Evolutionary conservation across 1,140 invertebrate genomes (phyloP).

Genomic region (Gryllus bimaculatus): DNA sequence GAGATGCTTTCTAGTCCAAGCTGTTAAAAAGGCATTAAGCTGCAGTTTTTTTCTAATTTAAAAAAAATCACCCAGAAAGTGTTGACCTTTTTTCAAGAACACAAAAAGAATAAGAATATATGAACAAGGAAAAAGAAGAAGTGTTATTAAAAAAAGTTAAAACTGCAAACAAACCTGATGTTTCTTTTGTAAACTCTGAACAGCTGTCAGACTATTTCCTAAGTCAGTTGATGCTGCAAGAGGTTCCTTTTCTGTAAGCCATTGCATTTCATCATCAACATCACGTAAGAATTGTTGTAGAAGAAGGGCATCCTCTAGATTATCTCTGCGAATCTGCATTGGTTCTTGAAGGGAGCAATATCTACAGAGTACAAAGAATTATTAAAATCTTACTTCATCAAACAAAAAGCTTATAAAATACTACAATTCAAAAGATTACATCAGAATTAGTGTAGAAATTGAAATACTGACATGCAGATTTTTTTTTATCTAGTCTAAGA

Average conservation of each 20-base stretch:
- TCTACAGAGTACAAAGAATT: constrained; percentile 31
- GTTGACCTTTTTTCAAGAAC: too few relatives aligned
- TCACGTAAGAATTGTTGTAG: constrained; percentile 78
- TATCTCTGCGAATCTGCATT: constrained; percentile 78
- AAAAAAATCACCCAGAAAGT: too few relatives aligned
- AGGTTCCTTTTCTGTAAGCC: constrained; percentile 77
- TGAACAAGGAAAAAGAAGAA: too few relatives aligned
- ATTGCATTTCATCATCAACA: constrained; percentile 76
- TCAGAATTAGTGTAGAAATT: neutral
- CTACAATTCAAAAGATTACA: neutral
- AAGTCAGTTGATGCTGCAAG: constrained; percentile 69
- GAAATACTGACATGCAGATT: neutral
- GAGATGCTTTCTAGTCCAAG: too few relatives aligned
- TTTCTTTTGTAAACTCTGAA: constrained; percentile 94
- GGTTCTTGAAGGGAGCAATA: constrained; percentile 81
- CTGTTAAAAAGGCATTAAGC: too few relatives aligned
- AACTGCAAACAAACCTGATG: constrained; percentile 48
- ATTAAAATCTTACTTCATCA: neutral
- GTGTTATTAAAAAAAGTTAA: neutral
- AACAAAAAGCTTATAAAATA: neutral
- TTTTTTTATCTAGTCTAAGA: neutral
- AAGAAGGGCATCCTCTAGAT: constrained; percentile 76
- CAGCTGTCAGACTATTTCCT: constrained; percentile 72
- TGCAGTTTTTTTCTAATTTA: too few relatives aligned
- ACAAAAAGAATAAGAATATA: too few relatives aligned